Base-by-base conservation (phyloP, 1,140 invertebrate genomes). In the Hydropsyche tenuis region DNA sequence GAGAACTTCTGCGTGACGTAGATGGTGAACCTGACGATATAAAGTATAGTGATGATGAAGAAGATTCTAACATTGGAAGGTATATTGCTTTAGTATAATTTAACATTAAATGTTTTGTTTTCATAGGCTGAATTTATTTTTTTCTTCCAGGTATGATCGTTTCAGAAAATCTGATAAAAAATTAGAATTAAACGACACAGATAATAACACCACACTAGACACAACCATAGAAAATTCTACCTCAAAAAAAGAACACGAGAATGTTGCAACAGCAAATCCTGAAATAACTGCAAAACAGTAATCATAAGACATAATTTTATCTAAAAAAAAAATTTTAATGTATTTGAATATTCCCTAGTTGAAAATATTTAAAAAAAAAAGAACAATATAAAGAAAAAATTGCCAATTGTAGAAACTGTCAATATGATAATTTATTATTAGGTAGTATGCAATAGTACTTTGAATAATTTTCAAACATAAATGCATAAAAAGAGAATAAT, bases 11-110 rank as follows among this genome's bases (percentile, higher is more conserved):
- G 4, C 85, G 87, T 42, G 89, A 92, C 81, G 87, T 88, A 22
- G 89, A 89, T 72, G 30, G 30, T 37, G 30, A 37, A n/a, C 72
- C 66, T 20, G 83, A 87, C 1, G 85, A 82, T 9, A 85, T 86
- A 73, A 90, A 91, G 77, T 90, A 89, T 23, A 90, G 89, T 77
- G 90, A 92, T 78, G 88, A 90, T 77, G 90, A 91, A 69, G 91
- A 92, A 78, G 91, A 91, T 78, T 89, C 87, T 75, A 75, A 75
- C 30, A 73, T 73, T 63, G 83, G 81, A 76, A 83, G 84, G 84
- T 85, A 62, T 27, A 22, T 14, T 73, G 18, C 12, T 42, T 11
- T 11, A n/a, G 18, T 7, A 14, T 45, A 20, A 68, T 46, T n/a
- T n/a, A n/a, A n/a, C n/a, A n/a, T n/a, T n/a, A n/a, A n/a, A 25